Percentiles rank a stretch among this genome's conserved stretches.
phyloP scores from a whole-genome alignment of 2,113 vertebrate genomes.

The Anguilla rostrata region DNA sequence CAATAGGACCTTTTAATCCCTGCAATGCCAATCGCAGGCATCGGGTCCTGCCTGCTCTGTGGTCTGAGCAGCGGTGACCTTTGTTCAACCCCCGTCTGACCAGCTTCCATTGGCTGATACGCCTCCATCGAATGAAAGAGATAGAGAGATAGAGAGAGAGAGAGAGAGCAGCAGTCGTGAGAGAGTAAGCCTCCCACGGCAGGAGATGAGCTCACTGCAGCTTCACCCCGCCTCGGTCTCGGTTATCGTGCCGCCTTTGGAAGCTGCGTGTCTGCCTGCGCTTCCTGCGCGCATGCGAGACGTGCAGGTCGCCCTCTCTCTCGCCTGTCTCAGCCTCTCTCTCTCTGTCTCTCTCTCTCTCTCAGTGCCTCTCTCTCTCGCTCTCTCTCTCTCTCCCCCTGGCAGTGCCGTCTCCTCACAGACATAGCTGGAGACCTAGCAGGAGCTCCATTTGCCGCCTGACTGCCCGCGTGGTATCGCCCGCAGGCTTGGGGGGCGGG shows the following conservation, averaged over 20 bases:
- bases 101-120: not conserved
- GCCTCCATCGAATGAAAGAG: too few species aligned
- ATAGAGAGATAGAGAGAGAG: not conserved
- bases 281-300: constrained; percentile 53
- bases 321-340: not conserved
- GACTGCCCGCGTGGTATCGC: constrained; percentile 68
- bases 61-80: not conserved
- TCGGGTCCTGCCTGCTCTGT: not conserved
- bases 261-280: constrained; percentile 55
- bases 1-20: not conserved
- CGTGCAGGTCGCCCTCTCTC: constrained; percentile 45
- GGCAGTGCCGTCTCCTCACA: constrained; percentile 5
- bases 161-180: not conserved
- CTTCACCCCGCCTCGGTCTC: constrained; percentile 34
- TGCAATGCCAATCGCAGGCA: not conserved
- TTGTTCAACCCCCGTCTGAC: not conserved
- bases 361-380: constrained; percentile 19
- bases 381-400: not conserved
- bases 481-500: constrained; percentile 41
- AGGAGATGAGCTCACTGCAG: constrained; percentile 6
- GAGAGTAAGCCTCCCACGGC: not conserved
- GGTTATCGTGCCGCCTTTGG: constrained; percentile 49
- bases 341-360: not conserved
- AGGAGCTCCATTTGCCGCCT: constrained; percentile 59
- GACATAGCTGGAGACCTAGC: constrained; percentile 45